These are phyloP conservation scores for Tenthredo amoena DNA, from an alignment of 2,888 invertebrate genomes.

Conservation along the genomic window DNA sequence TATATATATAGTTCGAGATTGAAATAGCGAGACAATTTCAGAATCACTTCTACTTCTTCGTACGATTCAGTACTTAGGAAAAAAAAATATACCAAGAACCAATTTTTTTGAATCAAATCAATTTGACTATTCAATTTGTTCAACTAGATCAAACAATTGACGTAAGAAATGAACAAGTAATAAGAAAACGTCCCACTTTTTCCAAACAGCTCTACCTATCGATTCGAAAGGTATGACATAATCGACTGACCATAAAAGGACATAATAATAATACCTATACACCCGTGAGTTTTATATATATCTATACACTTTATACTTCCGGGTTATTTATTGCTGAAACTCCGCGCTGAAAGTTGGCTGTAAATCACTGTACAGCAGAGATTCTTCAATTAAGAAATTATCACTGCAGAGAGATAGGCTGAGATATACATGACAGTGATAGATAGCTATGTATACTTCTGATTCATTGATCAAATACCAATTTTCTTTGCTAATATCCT, in stretches of 20 bases:
- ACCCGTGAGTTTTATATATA: not conserved
- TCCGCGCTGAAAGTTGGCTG: not conserved
- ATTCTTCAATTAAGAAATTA: not conserved
- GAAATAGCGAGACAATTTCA: not conserved
- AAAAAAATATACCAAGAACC: too few relatives aligned
- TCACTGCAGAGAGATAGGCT: not conserved
- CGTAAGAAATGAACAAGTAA: not conserved
- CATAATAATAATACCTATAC: not conserved
- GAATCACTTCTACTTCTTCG: too few relatives aligned
- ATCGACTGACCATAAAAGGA: not conserved
- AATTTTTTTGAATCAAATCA: too few relatives aligned
- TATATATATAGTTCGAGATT: too few relatives aligned
- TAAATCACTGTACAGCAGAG: not conserved
- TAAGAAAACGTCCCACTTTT: not conserved
- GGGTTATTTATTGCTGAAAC: not conserved
- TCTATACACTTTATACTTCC: not conserved
- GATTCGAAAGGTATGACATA: not conserved
- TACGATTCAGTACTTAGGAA: too few relatives aligned
- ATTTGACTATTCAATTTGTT: too few relatives aligned
- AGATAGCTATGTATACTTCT: not conserved
- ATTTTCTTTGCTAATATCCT: not conserved
- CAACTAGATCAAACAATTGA: too few relatives aligned
- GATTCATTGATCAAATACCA: too few relatives aligned
- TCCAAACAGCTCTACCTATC: not conserved
- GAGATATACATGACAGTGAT: not conserved